A percentile compares a stretch with the other conserved stretches of the same genome.
Evolutionary conservation across 2,888 invertebrate species (phyloP).

Genomic region (Rugalucina vietnamica): DNA sequence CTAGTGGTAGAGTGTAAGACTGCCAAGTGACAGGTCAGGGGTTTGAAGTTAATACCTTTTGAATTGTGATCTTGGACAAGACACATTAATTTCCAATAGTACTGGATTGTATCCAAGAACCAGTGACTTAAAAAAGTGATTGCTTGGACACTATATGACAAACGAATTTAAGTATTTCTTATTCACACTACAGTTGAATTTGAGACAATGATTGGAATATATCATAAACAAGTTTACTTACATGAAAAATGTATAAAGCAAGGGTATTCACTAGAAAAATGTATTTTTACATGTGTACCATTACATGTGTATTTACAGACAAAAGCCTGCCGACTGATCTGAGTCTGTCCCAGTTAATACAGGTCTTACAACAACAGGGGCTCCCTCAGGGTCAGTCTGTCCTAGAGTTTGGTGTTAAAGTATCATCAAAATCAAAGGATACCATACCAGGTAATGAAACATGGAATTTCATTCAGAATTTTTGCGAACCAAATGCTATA

Average conservation of each 20-base stretch:
- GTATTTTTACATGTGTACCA: neutral
- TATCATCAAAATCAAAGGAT: conserved; percentile 75
- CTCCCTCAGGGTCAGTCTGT: conserved; percentile 74
- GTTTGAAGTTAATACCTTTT: too few relatives aligned
- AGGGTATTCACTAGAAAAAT: neutral
- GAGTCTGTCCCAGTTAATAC: conserved; percentile 87
- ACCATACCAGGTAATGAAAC: neutral
- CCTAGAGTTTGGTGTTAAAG: conserved; percentile 68
- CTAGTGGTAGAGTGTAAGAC: too few relatives aligned
- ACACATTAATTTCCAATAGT: too few relatives aligned
- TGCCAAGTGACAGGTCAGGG: too few relatives aligned
- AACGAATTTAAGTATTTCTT: too few relatives aligned
- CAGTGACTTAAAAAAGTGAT: too few relatives aligned
- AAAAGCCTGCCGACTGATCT: conserved; percentile 86
- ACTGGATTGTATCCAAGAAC: too few relatives aligned
- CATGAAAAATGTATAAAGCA: neutral
- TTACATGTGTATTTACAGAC: conserved; percentile 70
- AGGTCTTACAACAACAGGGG: conserved; percentile 84
- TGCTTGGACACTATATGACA: too few relatives aligned
- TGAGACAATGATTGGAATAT: neutral
- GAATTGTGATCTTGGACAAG: too few relatives aligned
- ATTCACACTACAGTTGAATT: neutral
- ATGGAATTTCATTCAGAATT: too few relatives aligned
- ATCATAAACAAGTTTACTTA: neutral
- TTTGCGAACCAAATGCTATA: too few relatives aligned